phyloP scores from a whole-genome alignment of 2,113 vertebrate genomes.

The Corythaeola cristata region DNA sequence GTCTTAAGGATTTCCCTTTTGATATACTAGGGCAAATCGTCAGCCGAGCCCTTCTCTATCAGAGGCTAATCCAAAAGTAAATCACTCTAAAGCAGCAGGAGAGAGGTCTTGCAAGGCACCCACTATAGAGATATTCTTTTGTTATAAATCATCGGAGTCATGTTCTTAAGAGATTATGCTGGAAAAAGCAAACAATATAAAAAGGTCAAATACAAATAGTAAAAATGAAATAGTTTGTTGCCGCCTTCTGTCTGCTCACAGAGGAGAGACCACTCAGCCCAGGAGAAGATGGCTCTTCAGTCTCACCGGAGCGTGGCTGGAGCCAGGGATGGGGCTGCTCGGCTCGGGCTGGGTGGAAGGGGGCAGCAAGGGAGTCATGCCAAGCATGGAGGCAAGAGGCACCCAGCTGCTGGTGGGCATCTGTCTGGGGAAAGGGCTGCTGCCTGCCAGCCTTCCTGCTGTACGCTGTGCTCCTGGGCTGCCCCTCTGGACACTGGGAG shows the following conservation, averaged over 20 bases:
- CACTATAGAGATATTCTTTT: conserved; percentile 36
- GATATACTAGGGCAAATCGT: conserved; percentile 73
- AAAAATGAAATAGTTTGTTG: conserved; percentile 65
- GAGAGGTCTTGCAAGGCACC: conserved; percentile 51
- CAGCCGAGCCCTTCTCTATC: conserved; percentile 57
- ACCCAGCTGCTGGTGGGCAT: accelerated
- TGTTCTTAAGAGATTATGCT: conserved; percentile 66
- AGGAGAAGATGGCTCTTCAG: not conserved
- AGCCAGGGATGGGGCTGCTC: not conserved
- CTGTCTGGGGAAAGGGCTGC: not conserved
- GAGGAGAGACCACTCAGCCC: not conserved
- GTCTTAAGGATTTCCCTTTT: conserved; percentile 77
- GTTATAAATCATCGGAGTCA: conserved; percentile 70
- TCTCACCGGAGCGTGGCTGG: not conserved
- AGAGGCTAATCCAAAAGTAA: conserved; percentile 72
- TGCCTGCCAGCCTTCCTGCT: not conserved
- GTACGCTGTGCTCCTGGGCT: not conserved
- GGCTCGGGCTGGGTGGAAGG: too few relatives aligned
- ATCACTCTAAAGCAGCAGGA: conserved; percentile 72
- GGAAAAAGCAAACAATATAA: conserved; percentile 65
- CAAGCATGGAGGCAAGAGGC: accelerated
- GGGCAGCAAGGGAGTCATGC: not conserved
- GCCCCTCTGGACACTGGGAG: not conserved
- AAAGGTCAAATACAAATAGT: conserved; percentile 75
- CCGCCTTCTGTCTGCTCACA: not conserved